phyloP scores from a whole-genome alignment of 2,113 vertebrate species.

The Myotis davidii region DNA sequence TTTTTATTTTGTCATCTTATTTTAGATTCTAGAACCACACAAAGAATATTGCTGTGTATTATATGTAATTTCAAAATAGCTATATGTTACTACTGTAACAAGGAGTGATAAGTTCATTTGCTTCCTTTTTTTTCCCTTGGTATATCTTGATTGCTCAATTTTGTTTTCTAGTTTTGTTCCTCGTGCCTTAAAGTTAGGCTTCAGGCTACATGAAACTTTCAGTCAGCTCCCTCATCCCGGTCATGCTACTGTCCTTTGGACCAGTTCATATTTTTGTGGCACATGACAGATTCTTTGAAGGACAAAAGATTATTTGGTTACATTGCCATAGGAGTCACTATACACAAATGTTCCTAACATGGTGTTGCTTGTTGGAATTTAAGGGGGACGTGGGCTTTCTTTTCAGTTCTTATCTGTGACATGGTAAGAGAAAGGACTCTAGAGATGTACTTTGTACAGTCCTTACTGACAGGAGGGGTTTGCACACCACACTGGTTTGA shows the following conservation, averaged over 20 bases:
- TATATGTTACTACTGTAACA: not conserved
- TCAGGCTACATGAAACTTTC: not conserved
- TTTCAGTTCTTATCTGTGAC: not conserved
- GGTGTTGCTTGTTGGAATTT: not conserved
- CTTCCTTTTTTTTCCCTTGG: not conserved
- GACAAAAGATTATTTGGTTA: not conserved
- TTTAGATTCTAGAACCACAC: not conserved
- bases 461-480: not conserved
- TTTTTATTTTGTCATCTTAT: constrained; percentile 27
- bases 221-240: not conserved
- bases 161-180: constrained; percentile 38
- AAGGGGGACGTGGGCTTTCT: not conserved
- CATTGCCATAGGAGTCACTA: not conserved
- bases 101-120: constrained; percentile 14
- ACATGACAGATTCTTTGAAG: not conserved
- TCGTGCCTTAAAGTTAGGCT: not conserved
- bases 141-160: not conserved
- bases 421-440: not conserved
- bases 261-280: not conserved
- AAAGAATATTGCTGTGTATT: not conserved
- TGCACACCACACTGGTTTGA: not conserved
- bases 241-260: not conserved
- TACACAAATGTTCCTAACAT: not conserved
- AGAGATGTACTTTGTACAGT: not conserved
- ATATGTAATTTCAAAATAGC: constrained; percentile 15